phyloP scores from a whole-genome alignment of 2,113 vertebrate species.

The Callithrix jacchus region DNA sequence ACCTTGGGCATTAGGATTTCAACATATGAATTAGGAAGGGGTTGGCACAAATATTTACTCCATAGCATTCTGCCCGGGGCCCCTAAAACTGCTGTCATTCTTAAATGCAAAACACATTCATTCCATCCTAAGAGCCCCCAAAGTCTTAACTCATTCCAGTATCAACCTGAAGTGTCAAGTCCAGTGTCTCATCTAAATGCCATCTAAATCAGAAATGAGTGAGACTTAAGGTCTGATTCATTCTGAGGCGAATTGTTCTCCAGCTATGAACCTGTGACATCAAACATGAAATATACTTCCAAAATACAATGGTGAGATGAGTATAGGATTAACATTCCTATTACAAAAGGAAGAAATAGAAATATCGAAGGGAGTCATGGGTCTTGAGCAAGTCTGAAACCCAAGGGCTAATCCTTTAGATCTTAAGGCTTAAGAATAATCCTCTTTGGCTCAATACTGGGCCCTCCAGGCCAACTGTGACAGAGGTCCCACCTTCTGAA shows the following conservation, averaged over 20 bases:
- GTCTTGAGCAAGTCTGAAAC: not conserved
- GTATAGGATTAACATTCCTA: not conserved
- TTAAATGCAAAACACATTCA: not conserved
- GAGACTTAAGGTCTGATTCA: not conserved
- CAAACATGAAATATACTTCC: not conserved
- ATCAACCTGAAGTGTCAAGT: not conserved
- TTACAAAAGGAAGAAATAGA: not conserved
- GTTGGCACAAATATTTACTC: not conserved
- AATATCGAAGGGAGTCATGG: too few relatives aligned
- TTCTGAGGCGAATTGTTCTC: not conserved
- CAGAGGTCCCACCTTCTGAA: not conserved
- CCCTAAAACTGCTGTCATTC: not conserved
- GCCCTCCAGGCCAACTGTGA: not conserved
- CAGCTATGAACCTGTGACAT: not conserved
- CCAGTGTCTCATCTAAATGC: not conserved
- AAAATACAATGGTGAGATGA: not conserved
- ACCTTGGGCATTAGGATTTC: not conserved
- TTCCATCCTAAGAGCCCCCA: too few relatives aligned
- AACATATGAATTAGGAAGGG: not conserved
- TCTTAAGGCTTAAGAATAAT: not conserved
- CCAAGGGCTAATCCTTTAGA: not conserved
- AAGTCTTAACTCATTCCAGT: not conserved
- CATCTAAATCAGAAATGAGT: not conserved
- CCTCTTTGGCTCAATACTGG: not conserved
- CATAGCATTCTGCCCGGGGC: not conserved